Conservation (phyloP, 2,888 invertebrate species). For the Lysandra bellargus region DNA sequence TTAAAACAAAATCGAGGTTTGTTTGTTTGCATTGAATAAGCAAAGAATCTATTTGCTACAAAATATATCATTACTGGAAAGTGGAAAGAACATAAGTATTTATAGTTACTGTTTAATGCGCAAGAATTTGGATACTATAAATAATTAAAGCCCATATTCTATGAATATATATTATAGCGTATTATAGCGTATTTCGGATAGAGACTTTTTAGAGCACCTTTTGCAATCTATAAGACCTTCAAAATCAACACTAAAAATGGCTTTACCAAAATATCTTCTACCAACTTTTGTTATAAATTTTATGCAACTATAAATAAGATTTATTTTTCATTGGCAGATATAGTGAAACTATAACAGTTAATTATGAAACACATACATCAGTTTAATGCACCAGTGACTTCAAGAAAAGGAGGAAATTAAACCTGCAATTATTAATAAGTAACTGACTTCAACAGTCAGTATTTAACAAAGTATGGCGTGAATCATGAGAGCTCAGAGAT, state of each 20-base stretch:
- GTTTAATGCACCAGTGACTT: conserved; percentile 8
- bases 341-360: conserved; percentile 36
- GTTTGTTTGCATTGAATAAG: too few relatives aligned
- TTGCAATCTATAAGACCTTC: neutral
- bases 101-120: too few relatives aligned
- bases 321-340: neutral
- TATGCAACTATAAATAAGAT: neutral
- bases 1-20: too few relatives aligned
- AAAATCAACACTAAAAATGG: too few relatives aligned
- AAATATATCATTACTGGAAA: too few relatives aligned
- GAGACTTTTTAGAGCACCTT: too few relatives aligned
- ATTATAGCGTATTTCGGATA: too few relatives aligned
- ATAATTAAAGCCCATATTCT: too few relatives aligned
- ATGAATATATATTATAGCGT: too few relatives aligned
- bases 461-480: neutral
- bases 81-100: too few relatives aligned
- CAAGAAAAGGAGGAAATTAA: neutral
- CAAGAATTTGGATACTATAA: too few relatives aligned
- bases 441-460: neutral
- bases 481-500: neutral
- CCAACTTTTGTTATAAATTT: neutral
- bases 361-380: conserved; percentile 9
- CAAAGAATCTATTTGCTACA: too few relatives aligned
- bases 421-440: neutral
- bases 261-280: neutral